Evolutionary conservation across 64 coral and sea anemone species (phyloP), one percentile per base, ranked within the genome.

Genomic region (Porites lutea): DNA sequence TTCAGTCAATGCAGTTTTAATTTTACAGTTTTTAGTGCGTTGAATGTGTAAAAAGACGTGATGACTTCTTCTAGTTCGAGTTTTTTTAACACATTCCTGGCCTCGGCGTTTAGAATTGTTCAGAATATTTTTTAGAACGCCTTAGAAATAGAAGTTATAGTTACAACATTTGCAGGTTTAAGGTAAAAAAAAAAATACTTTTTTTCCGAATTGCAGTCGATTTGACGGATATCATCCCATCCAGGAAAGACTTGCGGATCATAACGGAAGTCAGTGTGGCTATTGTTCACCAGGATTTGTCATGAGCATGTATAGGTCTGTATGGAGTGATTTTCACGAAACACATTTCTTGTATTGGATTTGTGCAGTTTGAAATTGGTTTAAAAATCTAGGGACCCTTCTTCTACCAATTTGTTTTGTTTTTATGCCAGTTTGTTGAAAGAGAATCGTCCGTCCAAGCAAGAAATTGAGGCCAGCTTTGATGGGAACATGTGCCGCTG

Each of bases 401-500:
- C 27, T 37, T 1, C 27, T 37, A 37, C 18, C 43, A 49, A 44
- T 22, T 9, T 55, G 62, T 44, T 18, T 15, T 4, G 67, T 64
- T 75, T 48, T 52, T n/a, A 62, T 79, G 58, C 12, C 43, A 98
- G 96, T 69, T 92, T 98, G 20, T 74, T 94, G 54, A 65, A 94
- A 50, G 79, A 74, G 8, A 98, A 94, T 85, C n/a, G 84, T 21
- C 96, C 96, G 70, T 83, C 87, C 48, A 91, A 94, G 44, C 92
- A 98, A 86, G 77, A 98, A 64, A 94, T 98, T 67, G 96, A 98
- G 80, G 92, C 92, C 65, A 82, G 76, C 59, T 98, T 98, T 92
- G 96, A 98, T 94, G 96, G 96, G 10, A 94, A 98, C 48, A 87
- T 98, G 14, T 98, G 96, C 47, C 88, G 96, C 59, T 98, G 96